These are phyloP conservation scores for Brachypodius melanocephalos DNA, from an alignment of 2,113 vertebrate species.

Conservation along the genomic window DNA sequence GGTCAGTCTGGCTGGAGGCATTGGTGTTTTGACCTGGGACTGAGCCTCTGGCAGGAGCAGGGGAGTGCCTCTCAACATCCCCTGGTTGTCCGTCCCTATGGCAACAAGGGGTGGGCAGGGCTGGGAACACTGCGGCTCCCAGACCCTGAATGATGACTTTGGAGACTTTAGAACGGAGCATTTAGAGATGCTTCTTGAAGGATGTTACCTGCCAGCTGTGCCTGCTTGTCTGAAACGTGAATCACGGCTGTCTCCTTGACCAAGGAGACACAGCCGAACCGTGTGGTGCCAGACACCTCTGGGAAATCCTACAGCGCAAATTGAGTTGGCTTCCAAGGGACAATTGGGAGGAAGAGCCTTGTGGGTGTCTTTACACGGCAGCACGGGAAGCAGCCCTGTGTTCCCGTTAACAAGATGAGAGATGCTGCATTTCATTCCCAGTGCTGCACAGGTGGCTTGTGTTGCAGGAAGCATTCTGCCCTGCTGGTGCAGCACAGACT, in stretches of 20 bases:
- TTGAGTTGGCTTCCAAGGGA: not conserved
- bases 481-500: not conserved
- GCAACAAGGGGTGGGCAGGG: not conserved
- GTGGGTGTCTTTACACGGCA: not conserved
- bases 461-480: not conserved
- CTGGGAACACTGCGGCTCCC: not conserved
- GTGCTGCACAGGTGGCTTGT: not conserved
- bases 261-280: not conserved
- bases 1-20: not conserved
- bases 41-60: not conserved
- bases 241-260: not conserved
- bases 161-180: not conserved
- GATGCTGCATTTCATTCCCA: not conserved
- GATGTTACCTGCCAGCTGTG: not conserved
- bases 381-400: not conserved
- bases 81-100: not conserved
- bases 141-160: rapidly evolving
- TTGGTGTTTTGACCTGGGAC: not conserved
- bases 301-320: not conserved
- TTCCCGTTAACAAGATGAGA: not conserved
- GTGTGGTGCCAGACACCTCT: not conserved
- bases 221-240: not conserved
- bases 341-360: not conserved
- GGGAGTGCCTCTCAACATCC: not conserved
- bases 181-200: not conserved